Evolutionary conservation across 2,888 invertebrate genomes (phyloP), one percentile per base, ranked within the genome.

Genomic region (Agriotes lineatus): DNA sequence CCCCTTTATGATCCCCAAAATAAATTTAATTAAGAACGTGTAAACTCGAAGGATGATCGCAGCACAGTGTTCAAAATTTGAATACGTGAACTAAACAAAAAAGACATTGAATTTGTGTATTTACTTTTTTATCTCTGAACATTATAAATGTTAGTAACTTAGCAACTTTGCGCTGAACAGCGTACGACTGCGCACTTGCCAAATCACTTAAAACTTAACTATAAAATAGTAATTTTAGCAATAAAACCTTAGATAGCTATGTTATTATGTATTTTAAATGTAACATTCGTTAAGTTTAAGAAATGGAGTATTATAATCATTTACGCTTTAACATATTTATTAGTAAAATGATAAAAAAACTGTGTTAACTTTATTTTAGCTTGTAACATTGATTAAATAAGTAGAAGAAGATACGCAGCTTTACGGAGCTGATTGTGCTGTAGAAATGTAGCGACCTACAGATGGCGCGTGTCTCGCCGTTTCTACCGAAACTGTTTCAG

Each of bases 171-270:
- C 73, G 69, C 70, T 69, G 61, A 54, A 44, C n/a, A 62, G 68
- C 69, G 72, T 70, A 61, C 44, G 71, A 75, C 75, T 75, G 74
- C 74, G 75, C 78, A 78, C 79, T 79, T 79, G 78, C 78, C 78
- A 79, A 79, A 78, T 69, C 72, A 68, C 30, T 73, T 63, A 54
- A 63, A 54, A 39, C 37, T 42, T 63, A 61, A 61, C 33, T 48
- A 25, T 61, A 63, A 42, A 35, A 54, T 44, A 30, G 22, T 63
- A 56, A 63, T 54, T 16, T 3, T 63, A 63, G 63, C 56, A 63
- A 54, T 63, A 63, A 56, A 63, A 33, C 14, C 42, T 56, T 63
- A 63, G 56, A 19, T 59, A 58, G 10, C 25, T 25, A 25, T 7
- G 25, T 63, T 25, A 54, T 56, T 44, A 54, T 25, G 25, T 25